Base-by-base conservation (phyloP, 2,888 invertebrate species). In the Orchesellides sinensis region DNA sequence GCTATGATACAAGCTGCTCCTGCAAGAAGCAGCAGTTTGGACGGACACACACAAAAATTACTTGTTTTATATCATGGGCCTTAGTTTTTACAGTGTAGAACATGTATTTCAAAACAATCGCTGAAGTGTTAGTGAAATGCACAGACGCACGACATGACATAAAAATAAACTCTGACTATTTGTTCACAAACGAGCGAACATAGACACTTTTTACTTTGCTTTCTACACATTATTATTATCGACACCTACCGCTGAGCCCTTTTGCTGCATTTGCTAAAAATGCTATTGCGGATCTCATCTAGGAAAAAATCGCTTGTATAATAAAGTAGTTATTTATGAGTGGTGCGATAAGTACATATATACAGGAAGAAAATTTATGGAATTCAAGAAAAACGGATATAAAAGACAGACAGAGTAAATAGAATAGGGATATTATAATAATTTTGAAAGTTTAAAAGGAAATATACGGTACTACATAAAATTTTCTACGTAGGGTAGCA, bases 161-260 rank as follows among this genome's bases (percentile, higher is more conserved):
- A 17, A 32, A 35, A 17, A 32, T 32, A 27, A 23, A 21, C 19
- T 1, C 17, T 61, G 29, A n/a, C n/a, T 45, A 54, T 27, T 27
- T 40, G 54, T 47, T 54, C 74, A 65, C 63, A 27, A 25, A 63
- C 65, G 35, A 63, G 65, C 17, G 32, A 65, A 65, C 17, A 49
- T 2, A 21, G 5, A 49, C 23, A 40, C 12, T 68, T 52, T 29
- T 32, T 54, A 29, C 52, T 78, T 19, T 59, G 72, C 54, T 32
- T 65, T 68, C 68, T 81, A 63, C 81, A 73, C 52, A 49, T 70
- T 35, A 69, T 69, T 47, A 65, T 65, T 68, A 35, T n/a, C n/a
- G n/a, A n/a, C 66, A 66, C 81, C 81, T 81, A 81, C 81, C 74
- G 81, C 81, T 81, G 74, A 81, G 81, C 81, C 69, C 74, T 73